Conservation (phyloP, 2,113 vertebrate species). For the Takifugu bimaculatus region DNA sequence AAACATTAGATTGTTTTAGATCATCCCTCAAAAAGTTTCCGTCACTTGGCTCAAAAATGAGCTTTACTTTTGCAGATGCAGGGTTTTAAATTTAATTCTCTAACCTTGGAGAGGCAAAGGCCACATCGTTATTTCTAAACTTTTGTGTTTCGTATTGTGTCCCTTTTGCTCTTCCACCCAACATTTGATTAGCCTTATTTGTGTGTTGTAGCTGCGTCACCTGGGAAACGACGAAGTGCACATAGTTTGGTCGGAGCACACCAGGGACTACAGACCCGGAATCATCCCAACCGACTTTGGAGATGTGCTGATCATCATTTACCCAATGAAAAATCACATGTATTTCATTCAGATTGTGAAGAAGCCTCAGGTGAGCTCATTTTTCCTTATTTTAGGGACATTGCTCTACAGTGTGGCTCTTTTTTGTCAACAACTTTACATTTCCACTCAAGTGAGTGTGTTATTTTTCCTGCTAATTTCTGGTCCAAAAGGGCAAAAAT, state of each 20-base stretch:
- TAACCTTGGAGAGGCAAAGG: too few species aligned
- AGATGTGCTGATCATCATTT: slow-evolving; percentile 95
- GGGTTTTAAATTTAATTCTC: too few species aligned
- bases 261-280: slow-evolving; percentile 91
- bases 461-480: too few species aligned
- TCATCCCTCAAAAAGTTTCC: too few species aligned
- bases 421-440: not conserved
- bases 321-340: slow-evolving; percentile 98
- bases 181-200: slow-evolving; percentile 49
- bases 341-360: slow-evolving; percentile 95
- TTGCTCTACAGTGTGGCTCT: not conserved
- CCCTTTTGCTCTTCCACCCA: not conserved
- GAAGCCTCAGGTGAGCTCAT: slow-evolving; percentile 87
- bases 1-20: too few species aligned
- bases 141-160: too few species aligned
- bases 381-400: not conserved
- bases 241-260: slow-evolving; percentile 98
- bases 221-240: slow-evolving; percentile 99
- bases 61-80: too few species aligned
- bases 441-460: too few species aligned
- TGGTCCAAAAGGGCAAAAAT: too few species aligned
- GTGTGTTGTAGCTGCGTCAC: slow-evolving; percentile 90
- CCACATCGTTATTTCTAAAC: too few species aligned
- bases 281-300: slow-evolving; percentile 98
- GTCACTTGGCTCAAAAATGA: too few species aligned